These are phyloP conservation scores for Acanthiza pusilla DNA, from an alignment of 2,797 vertebrate species.

Conservation along the genomic window DNA sequence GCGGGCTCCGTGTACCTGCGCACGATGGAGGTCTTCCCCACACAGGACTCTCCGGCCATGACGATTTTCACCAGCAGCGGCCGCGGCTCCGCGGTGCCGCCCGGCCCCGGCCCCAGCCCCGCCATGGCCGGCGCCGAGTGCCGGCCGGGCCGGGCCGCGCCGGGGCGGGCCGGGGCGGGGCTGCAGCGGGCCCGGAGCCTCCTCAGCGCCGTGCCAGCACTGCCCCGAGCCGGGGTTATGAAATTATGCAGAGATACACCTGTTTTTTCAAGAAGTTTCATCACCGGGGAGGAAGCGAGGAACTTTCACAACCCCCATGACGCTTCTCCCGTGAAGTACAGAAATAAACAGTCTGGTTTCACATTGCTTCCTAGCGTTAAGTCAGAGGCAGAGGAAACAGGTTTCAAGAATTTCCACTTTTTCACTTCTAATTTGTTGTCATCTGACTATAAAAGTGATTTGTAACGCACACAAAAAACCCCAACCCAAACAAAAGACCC, in stretches of 20 bases:
- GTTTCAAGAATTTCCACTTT: not conserved
- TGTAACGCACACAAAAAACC: not conserved
- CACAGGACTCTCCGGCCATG: constrained; percentile 69
- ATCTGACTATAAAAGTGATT: not conserved
- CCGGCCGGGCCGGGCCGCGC: not conserved
- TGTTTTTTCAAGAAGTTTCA: not conserved
- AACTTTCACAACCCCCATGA: not conserved
- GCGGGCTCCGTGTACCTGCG: constrained; percentile 57
- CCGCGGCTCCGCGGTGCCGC: not conserved
- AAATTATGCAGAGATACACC: not conserved
- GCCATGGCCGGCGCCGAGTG: not conserved
- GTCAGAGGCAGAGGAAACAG: not conserved
- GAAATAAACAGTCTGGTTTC: not conserved
- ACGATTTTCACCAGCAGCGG: constrained; percentile 62
- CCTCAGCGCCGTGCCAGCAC: fast-evolving
- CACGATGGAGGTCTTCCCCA: constrained; percentile 71
- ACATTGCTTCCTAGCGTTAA: not conserved
- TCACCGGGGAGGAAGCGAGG: not conserved
- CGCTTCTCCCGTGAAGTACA: not conserved
- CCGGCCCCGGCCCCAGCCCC: not conserved
- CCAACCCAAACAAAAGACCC: fast-evolving
- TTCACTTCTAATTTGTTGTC: not conserved
- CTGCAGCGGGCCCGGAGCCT: not conserved
- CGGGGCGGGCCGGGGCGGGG: not conserved
- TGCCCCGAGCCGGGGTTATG: not conserved